Evolutionary conservation across 92 coral and sea anemone species (phyloP).

Genomic region (Heteractis magnifica): DNA sequence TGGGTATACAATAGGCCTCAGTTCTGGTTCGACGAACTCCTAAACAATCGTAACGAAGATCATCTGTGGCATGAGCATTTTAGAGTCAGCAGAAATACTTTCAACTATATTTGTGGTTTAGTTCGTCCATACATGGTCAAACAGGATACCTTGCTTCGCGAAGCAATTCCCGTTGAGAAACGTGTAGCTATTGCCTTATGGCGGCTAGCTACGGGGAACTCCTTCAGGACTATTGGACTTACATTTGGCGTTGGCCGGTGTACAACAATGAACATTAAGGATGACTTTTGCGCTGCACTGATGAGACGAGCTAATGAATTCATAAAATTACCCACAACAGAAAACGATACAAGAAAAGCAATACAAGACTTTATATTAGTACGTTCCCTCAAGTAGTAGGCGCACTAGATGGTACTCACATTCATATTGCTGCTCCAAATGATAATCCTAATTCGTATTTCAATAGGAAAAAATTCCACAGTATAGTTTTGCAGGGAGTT

Average conservation of each 20-base stretch:
- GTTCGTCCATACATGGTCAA: too few relatives aligned
- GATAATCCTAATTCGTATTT: too few relatives aligned
- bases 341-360: too few relatives aligned
- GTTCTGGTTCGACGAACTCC: background rate
- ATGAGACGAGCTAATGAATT: too few relatives aligned
- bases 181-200: slow-evolving; percentile 7
- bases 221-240: slow-evolving; percentile 10
- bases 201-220: slow-evolving; percentile 14
- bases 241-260: slow-evolving; percentile 9
- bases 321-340: too few relatives aligned
- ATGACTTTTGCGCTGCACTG: too few relatives aligned
- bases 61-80: slow-evolving; percentile 16
- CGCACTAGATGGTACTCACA: slow-evolving; percentile 33
- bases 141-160: too few relatives aligned
- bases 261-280: too few relatives aligned
- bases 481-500: too few relatives aligned
- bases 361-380: background rate
- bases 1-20: slow-evolving; percentile 7
- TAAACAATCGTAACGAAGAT: slow-evolving; percentile 11
- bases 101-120: background rate
- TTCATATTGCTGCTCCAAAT: too few relatives aligned
- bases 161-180: too few relatives aligned
- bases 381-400: slow-evolving; percentile 27
- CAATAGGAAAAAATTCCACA: too few relatives aligned
- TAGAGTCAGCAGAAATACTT: background rate